These are phyloP conservation scores for Enteromius mattozi DNA, from an alignment of 2,797 vertebrate species.

Conservation along the genomic window DNA sequence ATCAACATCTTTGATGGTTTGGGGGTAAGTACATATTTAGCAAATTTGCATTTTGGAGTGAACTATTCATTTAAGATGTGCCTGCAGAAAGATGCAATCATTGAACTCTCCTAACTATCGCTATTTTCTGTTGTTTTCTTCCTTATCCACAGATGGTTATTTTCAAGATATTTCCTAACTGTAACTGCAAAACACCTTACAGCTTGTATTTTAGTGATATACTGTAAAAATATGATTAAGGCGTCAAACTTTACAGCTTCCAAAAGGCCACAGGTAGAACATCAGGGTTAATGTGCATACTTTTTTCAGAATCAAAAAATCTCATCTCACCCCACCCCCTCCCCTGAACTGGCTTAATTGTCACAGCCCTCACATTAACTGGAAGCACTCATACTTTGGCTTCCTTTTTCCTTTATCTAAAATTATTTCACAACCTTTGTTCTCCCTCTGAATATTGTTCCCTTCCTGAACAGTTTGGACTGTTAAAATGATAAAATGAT, in stretches of 20 bases:
- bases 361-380: background rate
- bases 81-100: background rate
- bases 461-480: background rate
- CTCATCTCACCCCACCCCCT: background rate
- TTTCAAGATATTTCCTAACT: background rate
- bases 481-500: background rate
- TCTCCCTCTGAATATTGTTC: background rate
- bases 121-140: background rate
- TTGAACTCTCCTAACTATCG: background rate
- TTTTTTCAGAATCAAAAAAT: constrained; percentile 1
- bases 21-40: background rate
- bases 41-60: background rate
- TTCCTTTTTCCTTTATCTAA: constrained; percentile 21
- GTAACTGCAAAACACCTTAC: background rate
- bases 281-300: background rate
- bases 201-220: background rate
- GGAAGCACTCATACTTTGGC: background rate
- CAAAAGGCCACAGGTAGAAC: background rate
- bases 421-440: constrained; percentile 17
- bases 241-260: background rate
- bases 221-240: background rate
- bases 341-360: background rate
- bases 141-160: background rate
- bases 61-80: background rate
- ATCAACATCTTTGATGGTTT: background rate